Percentiles rank a stretch among this genome's conserved stretches.
Evolutionary conservation across 1,140 invertebrate species (phyloP).

Genomic region (Dreissena polymorpha): DNA sequence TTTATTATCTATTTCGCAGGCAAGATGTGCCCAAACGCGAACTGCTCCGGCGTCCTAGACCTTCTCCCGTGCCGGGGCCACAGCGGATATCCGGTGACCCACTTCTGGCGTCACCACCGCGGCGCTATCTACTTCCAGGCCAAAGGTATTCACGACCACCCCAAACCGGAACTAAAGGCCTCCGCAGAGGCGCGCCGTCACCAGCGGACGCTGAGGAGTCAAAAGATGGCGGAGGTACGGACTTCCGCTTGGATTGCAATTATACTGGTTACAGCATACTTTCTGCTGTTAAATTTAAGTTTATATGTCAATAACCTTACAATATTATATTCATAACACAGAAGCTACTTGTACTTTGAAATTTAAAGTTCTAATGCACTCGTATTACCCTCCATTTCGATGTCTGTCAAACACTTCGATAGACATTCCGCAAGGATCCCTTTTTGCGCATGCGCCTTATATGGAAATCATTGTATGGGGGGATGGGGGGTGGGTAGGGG

Average conservation of each 20-base stretch:
- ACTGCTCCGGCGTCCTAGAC: slow-evolving; percentile 91
- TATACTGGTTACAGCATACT: no score
- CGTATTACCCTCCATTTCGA: no score
- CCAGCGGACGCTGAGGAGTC: slow-evolving; percentile 54
- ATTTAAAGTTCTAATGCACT: no score
- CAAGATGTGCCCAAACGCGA: slow-evolving; percentile 93
- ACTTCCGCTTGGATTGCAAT: neutral
- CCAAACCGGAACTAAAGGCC: slow-evolving; percentile 92
- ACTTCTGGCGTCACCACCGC: slow-evolving; percentile 98
- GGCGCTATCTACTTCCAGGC: slow-evolving; percentile 98
- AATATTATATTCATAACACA: no score
- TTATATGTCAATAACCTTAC: no score
- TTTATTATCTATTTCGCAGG: slow-evolving; percentile 81
- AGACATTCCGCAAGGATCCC: no score
- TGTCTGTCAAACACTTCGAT: no score
- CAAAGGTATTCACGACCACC: slow-evolving; percentile 97
- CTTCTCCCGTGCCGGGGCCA: slow-evolving; percentile 96
- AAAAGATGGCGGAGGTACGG: slow-evolving; percentile 29
- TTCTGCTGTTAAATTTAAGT: no score
- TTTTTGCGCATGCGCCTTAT: no score
- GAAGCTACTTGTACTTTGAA: no score
- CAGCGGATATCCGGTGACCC: slow-evolving; percentile 98
- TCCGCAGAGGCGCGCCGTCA: slow-evolving; percentile 74
- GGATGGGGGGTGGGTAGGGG: no score
- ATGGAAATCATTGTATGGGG: no score